These are phyloP conservation scores for Aplodontia rufa DNA, from an alignment of 2,113 vertebrate species.

Conservation along the genomic window DNA sequence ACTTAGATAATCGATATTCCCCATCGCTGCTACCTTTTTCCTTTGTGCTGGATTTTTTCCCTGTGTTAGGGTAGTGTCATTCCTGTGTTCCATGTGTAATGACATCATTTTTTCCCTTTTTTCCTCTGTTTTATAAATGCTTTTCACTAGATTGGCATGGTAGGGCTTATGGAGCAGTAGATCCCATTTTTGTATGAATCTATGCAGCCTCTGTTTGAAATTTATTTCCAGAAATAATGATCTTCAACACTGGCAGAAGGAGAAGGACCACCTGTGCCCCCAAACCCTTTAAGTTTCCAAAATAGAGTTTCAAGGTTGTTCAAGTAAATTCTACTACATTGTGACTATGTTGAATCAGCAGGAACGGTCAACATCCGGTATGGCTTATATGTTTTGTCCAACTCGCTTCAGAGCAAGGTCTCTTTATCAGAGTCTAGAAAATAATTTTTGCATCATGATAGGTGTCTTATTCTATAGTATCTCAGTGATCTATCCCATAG, in stretches of 20 bases:
- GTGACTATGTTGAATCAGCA: background rate
- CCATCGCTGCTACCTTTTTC: background rate
- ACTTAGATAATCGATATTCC: background rate
- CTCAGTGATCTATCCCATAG: background rate
- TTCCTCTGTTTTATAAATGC: background rate
- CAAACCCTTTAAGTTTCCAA: background rate
- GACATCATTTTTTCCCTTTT: background rate
- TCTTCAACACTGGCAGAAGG: slow-evolving; percentile 26
- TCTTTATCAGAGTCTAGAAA: background rate
- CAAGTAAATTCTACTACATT: background rate
- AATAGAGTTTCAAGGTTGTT: background rate
- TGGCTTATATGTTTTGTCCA: background rate
- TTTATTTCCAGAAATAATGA: slow-evolving; percentile 45
- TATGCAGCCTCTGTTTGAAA: background rate
- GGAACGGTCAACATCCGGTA: background rate
- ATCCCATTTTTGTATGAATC: background rate
- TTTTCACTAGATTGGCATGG: background rate
- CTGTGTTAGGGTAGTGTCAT: background rate
- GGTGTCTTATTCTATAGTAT: background rate
- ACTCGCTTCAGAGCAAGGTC: background rate
- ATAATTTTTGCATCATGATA: background rate
- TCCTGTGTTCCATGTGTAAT: background rate
- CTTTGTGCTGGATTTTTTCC: background rate
- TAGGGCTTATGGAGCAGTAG: background rate
- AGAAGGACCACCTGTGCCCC: slow-evolving; percentile 31